Percentiles rank a stretch among this genome's conserved stretches.
phyloP scores from a whole-genome alignment of 2,888 invertebrate species.

The Orchesellides sinensis region DNA sequence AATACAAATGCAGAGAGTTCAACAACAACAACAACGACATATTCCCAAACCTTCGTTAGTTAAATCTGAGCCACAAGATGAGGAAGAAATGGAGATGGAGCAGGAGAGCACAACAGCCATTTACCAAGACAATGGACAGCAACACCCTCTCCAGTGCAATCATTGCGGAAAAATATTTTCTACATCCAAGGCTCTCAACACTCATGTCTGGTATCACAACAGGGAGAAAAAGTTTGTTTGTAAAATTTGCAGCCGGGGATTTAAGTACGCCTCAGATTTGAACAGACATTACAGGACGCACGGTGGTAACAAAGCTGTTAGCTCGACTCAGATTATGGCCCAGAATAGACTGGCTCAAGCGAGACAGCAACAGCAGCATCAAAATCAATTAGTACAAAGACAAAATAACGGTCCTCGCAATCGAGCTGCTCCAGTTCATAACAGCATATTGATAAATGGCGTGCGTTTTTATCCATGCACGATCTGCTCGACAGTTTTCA shows the following conservation, averaged over 20 bases:
- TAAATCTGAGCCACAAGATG: neutral
- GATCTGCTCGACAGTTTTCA: constrained; percentile 46
- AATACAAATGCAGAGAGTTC: neutral
- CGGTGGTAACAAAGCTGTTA: neutral
- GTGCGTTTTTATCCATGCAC: constrained; percentile 47
- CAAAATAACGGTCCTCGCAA: neutral
- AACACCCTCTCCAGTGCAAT: constrained; percentile 35
- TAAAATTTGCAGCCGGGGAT: constrained; percentile 60
- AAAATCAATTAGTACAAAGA: neutral
- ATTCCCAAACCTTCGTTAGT: neutral
- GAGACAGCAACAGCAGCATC: constrained; percentile 12
- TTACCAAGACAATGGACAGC: neutral
- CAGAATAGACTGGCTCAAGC: constrained; percentile 50
- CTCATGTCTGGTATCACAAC: constrained; percentile 64
- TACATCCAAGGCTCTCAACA: constrained; percentile 49
- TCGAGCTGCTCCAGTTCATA: constrained; percentile 30
- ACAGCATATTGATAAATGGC: constrained; percentile 37
- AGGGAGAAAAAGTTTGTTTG: constrained; percentile 53
- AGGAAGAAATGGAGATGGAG: neutral
- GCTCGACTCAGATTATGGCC: constrained; percentile 35
- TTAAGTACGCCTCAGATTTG: constrained; percentile 58
- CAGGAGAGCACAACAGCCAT: neutral
- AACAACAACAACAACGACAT: neutral
- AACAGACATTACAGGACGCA: constrained; percentile 52
- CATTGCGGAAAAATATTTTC: constrained; percentile 56